Percentiles rank a stretch among this genome's conserved stretches.
Evolutionary conservation across 2,888 invertebrate genomes (phyloP).

Genomic region (Tetheella fluctuosa): DNA sequence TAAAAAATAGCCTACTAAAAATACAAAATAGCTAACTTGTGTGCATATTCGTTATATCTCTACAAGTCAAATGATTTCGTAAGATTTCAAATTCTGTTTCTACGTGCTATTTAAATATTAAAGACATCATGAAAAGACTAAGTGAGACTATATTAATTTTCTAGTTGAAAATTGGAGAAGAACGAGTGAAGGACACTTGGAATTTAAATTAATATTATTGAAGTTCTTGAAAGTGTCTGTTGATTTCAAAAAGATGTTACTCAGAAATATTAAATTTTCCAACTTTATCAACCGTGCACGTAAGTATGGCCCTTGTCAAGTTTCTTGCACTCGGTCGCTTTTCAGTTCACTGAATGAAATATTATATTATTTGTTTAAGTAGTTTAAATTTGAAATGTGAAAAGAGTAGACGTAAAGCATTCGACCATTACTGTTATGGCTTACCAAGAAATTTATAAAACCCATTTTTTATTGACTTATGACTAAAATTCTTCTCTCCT

Average conservation of each 20-base stretch:
- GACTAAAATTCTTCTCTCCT: no score
- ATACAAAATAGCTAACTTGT: no score
- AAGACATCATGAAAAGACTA: neutral
- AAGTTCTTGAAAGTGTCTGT: constrained; percentile 2
- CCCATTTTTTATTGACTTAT: no score
- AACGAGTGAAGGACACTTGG: neutral
- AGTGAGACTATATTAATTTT: neutral
- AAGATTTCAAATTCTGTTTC: neutral
- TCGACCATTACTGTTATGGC: no score
- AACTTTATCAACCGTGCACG: constrained; percentile 16
- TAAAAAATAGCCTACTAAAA: no score
- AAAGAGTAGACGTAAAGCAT: neutral
- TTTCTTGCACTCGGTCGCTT: neutral
- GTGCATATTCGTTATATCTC: no score
- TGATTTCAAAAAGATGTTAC: constrained; percentile 6
- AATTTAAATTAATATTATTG: constrained; percentile 7
- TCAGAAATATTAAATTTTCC: constrained; percentile 6
- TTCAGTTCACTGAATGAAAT: neutral
- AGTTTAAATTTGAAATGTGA: neutral
- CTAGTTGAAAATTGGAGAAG: neutral
- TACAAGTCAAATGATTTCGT: no score
- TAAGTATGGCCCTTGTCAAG: neutral
- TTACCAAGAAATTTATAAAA: no score
- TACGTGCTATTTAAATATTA: neutral
- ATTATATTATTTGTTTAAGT: neutral